phyloP scores from a whole-genome alignment of 2,888 invertebrate genomes.

The Aproaerema taeniolella region DNA sequence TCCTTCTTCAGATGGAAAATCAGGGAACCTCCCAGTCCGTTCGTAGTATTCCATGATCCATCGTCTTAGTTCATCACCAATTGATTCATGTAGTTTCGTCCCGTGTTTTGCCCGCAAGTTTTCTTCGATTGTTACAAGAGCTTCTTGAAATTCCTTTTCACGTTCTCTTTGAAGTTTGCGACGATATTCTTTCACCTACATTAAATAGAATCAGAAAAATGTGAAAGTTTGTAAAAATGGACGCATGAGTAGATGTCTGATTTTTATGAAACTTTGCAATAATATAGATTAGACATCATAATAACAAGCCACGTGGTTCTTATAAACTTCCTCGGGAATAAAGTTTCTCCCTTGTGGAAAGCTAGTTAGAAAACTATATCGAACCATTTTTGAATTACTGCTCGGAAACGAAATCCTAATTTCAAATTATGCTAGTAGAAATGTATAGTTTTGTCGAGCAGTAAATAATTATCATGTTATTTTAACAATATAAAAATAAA shows the following conservation, averaged over 20 bases:
- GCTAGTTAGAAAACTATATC: no score
- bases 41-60: slow-evolving; percentile 92
- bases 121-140: slow-evolving; percentile 78
- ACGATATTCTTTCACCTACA: slow-evolving; percentile 71
- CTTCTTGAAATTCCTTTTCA: slow-evolving; percentile 82
- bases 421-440: no score
- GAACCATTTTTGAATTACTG: no score
- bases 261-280: not conserved
- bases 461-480: no score
- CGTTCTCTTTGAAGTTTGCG: slow-evolving; percentile 82
- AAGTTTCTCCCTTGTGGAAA: no score
- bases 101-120: slow-evolving; percentile 84
- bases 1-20: slow-evolving; percentile 93
- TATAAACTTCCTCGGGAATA: no score
- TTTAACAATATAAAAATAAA: no score
- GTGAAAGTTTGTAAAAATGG: no score
- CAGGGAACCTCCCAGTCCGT: slow-evolving; percentile 91
- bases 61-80: slow-evolving; percentile 90
- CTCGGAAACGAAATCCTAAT: no score
- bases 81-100: slow-evolving; percentile 88
- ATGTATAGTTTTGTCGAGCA: no score
- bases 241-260: no score
- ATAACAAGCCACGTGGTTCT: not conserved
- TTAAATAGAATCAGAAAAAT: not conserved
- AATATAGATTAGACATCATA: not conserved